These are phyloP conservation scores for Osmerus mordax DNA, from an alignment of 2,113 vertebrate genomes.

Conservation along the genomic window DNA sequence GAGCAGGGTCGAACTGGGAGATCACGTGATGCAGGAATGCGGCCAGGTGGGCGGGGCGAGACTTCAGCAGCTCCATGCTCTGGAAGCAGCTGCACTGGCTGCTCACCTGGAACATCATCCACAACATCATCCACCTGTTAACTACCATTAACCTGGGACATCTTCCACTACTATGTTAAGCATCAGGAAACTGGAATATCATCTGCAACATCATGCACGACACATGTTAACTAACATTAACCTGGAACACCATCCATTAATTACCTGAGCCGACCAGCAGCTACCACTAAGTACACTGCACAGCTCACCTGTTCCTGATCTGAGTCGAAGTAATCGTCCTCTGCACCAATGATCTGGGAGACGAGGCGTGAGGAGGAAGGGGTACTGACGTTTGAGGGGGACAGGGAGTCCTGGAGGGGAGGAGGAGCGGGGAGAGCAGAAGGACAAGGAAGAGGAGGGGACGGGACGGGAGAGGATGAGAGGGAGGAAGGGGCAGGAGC, in stretches of 20 bases:
- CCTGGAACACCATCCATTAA: no score
- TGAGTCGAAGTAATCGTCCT: conserved; percentile 92
- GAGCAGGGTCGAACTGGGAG: conserved; percentile 94
- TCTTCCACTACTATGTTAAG: neutral
- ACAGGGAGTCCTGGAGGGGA: conserved; percentile 75
- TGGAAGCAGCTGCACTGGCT: conserved; percentile 96
- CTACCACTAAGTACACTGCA: neutral
- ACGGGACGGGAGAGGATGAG: no score
- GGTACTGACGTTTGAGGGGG: conserved; percentile 75
- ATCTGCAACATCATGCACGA: neutral
- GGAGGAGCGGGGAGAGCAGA: neutral
- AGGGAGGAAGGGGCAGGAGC: no score
- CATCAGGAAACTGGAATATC: no score
- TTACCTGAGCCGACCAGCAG: no score
- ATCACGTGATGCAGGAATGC: conserved; percentile 95
- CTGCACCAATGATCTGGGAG: conserved; percentile 90
- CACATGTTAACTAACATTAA: neutral
- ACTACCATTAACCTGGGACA: neutral
- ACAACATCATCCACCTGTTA: conserved; percentile 3
- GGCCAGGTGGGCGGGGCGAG: conserved; percentile 92
- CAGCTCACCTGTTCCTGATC: conserved; percentile 89
- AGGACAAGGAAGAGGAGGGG: neutral
- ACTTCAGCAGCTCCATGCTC: conserved; percentile 91
- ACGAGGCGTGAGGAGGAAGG: conserved; percentile 71
- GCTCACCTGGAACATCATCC: conserved; percentile 74